phyloP scores from a whole-genome alignment of 1,140 invertebrate species.

The Cydia pomonella region DNA sequence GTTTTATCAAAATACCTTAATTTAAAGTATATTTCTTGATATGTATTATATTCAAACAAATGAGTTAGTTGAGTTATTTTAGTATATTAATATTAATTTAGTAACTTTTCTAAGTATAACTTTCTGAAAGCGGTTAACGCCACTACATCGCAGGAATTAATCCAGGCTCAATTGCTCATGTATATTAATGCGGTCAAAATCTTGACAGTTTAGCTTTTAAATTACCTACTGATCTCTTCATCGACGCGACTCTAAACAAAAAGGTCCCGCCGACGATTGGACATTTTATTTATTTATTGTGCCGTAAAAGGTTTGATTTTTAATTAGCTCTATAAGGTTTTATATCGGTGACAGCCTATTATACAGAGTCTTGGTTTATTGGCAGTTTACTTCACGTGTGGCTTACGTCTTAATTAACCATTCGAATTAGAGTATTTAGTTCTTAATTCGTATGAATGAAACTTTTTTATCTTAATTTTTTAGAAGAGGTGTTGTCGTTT shows the following conservation, averaged over 20 bases:
- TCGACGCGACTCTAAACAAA: slow-evolving; percentile 54
- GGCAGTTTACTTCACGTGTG: neutral
- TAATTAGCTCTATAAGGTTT: slow-evolving; percentile 74
- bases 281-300: slow-evolving; percentile 71
- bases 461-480: neutral
- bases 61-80: too few relatives aligned
- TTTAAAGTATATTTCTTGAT: too few relatives aligned
- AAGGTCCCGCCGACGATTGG: slow-evolving; percentile 51
- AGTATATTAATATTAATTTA: too few relatives aligned
- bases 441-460: neutral
- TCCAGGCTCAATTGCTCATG: slow-evolving; percentile 46
- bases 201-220: slow-evolving; percentile 52
- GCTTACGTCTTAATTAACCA: slow-evolving; percentile 7
- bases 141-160: neutral
- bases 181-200: slow-evolving; percentile 56
- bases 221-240: slow-evolving; percentile 67
- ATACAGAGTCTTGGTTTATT: slow-evolving; percentile 3
- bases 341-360: slow-evolving; percentile 46
- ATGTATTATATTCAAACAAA: too few relatives aligned
- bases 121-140: neutral
- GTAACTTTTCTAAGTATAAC: neutral
- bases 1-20: too few relatives aligned
- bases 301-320: slow-evolving; percentile 69
- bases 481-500: too few relatives aligned
- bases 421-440: neutral